These are phyloP conservation scores for Amblyraja radiata DNA, from an alignment of 2,797 vertebrate genomes.

Conservation along the genomic window DNA sequence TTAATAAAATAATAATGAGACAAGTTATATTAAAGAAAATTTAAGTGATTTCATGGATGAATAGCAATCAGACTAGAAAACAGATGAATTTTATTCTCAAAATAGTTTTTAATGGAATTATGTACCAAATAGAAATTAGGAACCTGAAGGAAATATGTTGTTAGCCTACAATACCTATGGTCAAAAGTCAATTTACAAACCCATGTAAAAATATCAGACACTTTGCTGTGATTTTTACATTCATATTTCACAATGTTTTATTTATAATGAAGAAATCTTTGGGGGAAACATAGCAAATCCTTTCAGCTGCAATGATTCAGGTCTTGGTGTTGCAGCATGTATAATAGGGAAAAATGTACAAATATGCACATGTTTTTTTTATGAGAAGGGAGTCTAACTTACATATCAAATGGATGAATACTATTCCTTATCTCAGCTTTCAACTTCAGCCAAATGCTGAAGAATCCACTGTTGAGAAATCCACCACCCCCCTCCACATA, in stretches of 20 bases:
- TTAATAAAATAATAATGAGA: not conserved
- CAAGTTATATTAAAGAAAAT: not conserved
- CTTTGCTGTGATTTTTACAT: not conserved
- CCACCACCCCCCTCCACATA: constrained; percentile 28
- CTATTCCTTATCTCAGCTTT: constrained; percentile 33
- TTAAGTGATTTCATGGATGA: not conserved
- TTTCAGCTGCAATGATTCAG: not conserved
- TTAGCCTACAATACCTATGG: not conserved
- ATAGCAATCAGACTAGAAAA: not conserved
- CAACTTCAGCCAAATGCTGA: constrained; percentile 25
- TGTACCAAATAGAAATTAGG: too few relatives aligned
- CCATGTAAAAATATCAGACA: not conserved
- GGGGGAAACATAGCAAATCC: not conserved
- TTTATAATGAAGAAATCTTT: not conserved
- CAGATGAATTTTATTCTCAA: not conserved
- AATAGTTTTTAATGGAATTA: not conserved
- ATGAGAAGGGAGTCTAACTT: not conserved
- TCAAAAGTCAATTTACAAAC: not conserved
- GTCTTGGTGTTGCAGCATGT: not conserved
- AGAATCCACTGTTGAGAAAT: constrained; percentile 31
- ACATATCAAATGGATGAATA: constrained; percentile 32
- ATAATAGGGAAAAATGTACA: constrained; percentile 13
- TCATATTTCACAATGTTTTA: not conserved
- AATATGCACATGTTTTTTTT: constrained; percentile 19
- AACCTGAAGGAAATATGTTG: not conserved